phyloP scores from a whole-genome alignment of 1,140 invertebrate species.

The Scaptomyza montana region DNA sequence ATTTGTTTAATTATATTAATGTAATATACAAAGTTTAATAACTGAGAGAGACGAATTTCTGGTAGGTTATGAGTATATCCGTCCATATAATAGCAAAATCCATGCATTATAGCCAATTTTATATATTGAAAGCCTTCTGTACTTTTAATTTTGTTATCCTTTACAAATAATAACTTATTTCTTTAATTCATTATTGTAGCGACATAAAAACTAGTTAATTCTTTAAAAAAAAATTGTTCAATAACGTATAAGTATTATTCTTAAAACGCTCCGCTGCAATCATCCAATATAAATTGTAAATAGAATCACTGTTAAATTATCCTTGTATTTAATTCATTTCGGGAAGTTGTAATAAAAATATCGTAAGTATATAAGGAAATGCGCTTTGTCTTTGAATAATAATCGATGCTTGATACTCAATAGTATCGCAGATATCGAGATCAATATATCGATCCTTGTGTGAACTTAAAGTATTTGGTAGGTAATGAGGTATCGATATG shows the following conservation, averaged over 20 bases:
- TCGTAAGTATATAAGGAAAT: slow-evolving; percentile 20
- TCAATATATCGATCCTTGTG: slow-evolving; percentile 3
- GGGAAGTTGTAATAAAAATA: not conserved
- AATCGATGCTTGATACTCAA: not conserved
- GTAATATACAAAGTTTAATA: slow-evolving; percentile 35
- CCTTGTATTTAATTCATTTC: slow-evolving; percentile 32
- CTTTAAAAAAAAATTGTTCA: slow-evolving; percentile 35
- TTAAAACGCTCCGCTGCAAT: slow-evolving; percentile 47
- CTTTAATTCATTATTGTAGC: slow-evolving; percentile 39
- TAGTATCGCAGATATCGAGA: not conserved
- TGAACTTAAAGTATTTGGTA: not conserved
- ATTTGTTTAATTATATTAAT: slow-evolving; percentile 29
- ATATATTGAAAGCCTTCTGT: slow-evolving; percentile 39
- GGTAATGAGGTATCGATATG: slow-evolving; percentile 22
- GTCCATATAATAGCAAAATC: slow-evolving; percentile 53
- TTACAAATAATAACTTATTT: slow-evolving; percentile 65
- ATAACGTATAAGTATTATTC: slow-evolving; percentile 53
- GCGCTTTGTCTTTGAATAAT: not conserved
- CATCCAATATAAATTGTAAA: slow-evolving; percentile 52
- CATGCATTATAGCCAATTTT: slow-evolving; percentile 57
- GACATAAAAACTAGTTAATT: slow-evolving; percentile 43
- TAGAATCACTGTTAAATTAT: slow-evolving; percentile 48
- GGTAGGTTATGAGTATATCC: slow-evolving; percentile 46
- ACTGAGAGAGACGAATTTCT: slow-evolving; percentile 37
- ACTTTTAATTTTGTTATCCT: slow-evolving; percentile 56